Conservation (phyloP, 2,888 invertebrate species). For the Choristoneura rosaceana region DNA sequence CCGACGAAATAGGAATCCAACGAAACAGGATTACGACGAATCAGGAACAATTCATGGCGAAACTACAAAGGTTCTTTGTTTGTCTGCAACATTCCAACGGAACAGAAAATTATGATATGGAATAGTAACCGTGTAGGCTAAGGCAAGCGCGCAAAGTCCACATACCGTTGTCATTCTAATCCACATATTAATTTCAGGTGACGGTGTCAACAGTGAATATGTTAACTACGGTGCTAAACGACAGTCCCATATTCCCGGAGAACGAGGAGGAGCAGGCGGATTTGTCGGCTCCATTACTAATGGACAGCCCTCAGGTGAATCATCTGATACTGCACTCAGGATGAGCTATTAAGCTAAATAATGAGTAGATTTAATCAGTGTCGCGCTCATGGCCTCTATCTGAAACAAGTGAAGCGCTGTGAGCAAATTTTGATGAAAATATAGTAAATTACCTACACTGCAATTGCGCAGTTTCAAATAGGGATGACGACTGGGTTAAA, state of each 20-base stretch:
- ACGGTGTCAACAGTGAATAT: slow-evolving; percentile 96
- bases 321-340: slow-evolving; percentile 7
- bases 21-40: too few species aligned
- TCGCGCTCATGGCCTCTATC: slow-evolving; percentile 1
- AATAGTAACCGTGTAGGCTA: too few species aligned
- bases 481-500: too few species aligned
- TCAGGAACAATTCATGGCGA: too few species aligned
- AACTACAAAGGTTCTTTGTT: too few species aligned
- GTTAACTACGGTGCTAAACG: slow-evolving; percentile 94
- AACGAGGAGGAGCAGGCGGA: slow-evolving; percentile 89
- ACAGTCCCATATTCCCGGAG: slow-evolving; percentile 94
- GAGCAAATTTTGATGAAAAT: background rate
- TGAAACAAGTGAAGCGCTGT: background rate
- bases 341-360: slow-evolving; percentile 33
- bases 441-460: background rate
- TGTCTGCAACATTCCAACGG: background rate
- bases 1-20: too few species aligned
- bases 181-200: slow-evolving; percentile 72
- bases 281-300: slow-evolving; percentile 89
- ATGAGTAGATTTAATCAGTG: slow-evolving; percentile 28
- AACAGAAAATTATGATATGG: background rate
- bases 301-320: slow-evolving; percentile 90
- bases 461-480: too few species aligned
- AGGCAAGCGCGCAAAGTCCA: too few species aligned
- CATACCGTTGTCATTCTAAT: background rate